These are phyloP conservation scores for Drosophila robusta DNA, from an alignment of 2,888 invertebrate species.

Conservation along the genomic window DNA sequence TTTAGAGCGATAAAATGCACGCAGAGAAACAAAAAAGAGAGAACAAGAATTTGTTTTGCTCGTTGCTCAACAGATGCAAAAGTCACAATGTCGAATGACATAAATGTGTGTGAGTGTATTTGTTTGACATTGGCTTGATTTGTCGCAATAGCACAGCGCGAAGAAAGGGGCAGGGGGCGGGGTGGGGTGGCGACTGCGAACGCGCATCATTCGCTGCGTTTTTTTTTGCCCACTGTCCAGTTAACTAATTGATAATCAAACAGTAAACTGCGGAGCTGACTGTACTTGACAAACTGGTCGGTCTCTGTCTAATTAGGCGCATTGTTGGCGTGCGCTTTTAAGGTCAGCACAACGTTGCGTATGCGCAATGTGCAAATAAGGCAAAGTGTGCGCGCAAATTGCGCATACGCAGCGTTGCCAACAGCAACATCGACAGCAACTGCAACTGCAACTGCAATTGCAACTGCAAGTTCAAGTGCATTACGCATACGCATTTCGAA, in stretches of 20 bases:
- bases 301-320: slow-evolving; percentile 61
- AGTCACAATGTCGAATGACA: slow-evolving; percentile 35
- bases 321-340: slow-evolving; percentile 34
- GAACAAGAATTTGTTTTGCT: slow-evolving; percentile 18
- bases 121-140: slow-evolving; percentile 64
- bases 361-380: slow-evolving; percentile 74
- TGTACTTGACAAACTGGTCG: slow-evolving; percentile 45
- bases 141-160: slow-evolving; percentile 28
- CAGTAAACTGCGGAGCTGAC: slow-evolving; percentile 48
- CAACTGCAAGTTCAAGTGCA: slow-evolving; percentile 71
- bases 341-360: slow-evolving; percentile 67
- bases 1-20: slow-evolving; percentile 29
- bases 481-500: slow-evolving; percentile 59
- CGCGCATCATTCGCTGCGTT: slow-evolving; percentile 35
- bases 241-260: slow-evolving; percentile 77
- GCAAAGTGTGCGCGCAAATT: slow-evolving; percentile 37
- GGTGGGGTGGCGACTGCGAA: slow-evolving; percentile 3
- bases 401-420: slow-evolving; percentile 53
- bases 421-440: slow-evolving; percentile 14
- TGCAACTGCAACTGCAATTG: slow-evolving; percentile 13
- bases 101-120: slow-evolving; percentile 6
- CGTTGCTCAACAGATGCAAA: slow-evolving; percentile 41
- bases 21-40: slow-evolving; percentile 15
- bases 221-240: slow-evolving; percentile 24
- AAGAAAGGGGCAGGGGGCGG: not conserved